Conservation (phyloP, 1,140 invertebrate species). For the Cotesia glomerata region DNA sequence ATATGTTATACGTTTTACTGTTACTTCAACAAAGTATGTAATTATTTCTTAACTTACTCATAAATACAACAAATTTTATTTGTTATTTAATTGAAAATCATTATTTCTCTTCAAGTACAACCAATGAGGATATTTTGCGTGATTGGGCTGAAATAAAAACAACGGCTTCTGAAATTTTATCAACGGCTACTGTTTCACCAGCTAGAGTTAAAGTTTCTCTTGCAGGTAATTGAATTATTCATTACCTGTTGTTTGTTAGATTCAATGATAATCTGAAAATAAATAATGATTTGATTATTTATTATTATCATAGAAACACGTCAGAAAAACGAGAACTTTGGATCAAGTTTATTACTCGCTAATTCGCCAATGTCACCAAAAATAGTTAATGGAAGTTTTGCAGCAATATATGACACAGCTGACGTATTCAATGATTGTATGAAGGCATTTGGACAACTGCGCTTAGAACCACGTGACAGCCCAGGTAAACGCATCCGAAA, state of each 20-base stretch:
- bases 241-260: conserved; percentile 2
- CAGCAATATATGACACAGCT: conserved; percentile 90
- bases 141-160: conserved; percentile 90
- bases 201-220: conserved; percentile 72
- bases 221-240: conserved; percentile 68
- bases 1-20: conserved; percentile 90
- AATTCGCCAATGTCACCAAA: conserved; percentile 97
- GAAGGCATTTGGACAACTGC: conserved; percentile 72
- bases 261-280: conserved; percentile 27
- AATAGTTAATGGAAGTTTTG: conserved; percentile 95
- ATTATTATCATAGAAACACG: conserved; percentile 71
- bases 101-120: conserved; percentile 68
- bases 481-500: conserved; percentile 68
- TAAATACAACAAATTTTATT: neutral
- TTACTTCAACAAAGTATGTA: conserved; percentile 80
- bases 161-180: conserved; percentile 77
- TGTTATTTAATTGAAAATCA: conserved; percentile 1
- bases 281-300: neutral
- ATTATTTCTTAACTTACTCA: neutral
- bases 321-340: conserved; percentile 84
- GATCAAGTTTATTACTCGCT: conserved; percentile 89
- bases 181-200: conserved; percentile 60
- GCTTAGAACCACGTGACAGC: conserved; percentile 76
- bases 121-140: conserved; percentile 83
- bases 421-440: conserved; percentile 82